Evolutionary conservation across 2,888 invertebrate genomes (phyloP).

Genomic region (Trichogramma evanescens): DNA sequence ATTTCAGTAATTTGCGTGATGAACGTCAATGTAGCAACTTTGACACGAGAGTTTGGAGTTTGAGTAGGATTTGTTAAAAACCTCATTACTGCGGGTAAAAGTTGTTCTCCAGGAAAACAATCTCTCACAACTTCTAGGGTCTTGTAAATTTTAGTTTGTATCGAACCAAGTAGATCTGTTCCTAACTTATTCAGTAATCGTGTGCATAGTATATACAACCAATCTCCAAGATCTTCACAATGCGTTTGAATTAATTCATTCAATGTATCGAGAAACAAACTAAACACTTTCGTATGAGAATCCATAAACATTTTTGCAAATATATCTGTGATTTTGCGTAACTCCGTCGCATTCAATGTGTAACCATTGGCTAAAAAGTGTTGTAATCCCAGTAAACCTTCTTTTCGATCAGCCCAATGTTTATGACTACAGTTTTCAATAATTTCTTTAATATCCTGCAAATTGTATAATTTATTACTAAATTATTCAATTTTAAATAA

Average conservation of each 20-base stretch:
- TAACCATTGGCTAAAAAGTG: constrained; percentile 67
- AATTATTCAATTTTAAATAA: too few species aligned
- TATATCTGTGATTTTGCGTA: constrained; percentile 82
- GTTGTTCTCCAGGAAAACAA: constrained; percentile 55
- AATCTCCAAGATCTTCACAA: constrained; percentile 80
- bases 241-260: constrained; percentile 83
- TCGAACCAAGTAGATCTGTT: constrained; percentile 83
- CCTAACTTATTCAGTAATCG: constrained; percentile 84
- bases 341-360: constrained; percentile 60
- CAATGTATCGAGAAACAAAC: constrained; percentile 86
- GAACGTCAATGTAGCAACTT: constrained; percentile 69
- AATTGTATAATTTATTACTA: constrained; percentile 17
- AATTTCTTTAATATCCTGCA: constrained; percentile 75
- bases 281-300: constrained; percentile 89
- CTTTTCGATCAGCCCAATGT: constrained; percentile 92
- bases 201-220: constrained; percentile 87
- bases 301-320: constrained; percentile 97
- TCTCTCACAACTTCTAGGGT: constrained; percentile 71
- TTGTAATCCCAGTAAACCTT: constrained; percentile 78
- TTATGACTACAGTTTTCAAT: constrained; percentile 81
- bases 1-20: constrained; percentile 58
- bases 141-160: constrained; percentile 82
- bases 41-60: constrained; percentile 79
- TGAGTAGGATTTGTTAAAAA: constrained; percentile 89
- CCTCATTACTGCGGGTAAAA: constrained; percentile 55